These are phyloP conservation scores for Drosophila melanica DNA, from an alignment of 1,140 invertebrate species.

Conservation along the genomic window DNA sequence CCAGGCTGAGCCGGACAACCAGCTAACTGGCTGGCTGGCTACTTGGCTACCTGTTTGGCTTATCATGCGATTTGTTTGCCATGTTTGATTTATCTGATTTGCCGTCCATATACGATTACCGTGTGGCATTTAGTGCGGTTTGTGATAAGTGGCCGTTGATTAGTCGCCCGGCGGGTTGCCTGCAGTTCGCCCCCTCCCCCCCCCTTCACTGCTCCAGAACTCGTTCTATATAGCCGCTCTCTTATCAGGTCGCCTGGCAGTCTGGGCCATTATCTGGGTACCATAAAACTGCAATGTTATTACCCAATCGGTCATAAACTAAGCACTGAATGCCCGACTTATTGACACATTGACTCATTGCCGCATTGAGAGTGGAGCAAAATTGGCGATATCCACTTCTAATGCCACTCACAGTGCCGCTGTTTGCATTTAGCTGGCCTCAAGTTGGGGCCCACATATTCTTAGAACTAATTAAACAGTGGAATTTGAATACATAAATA, in stretches of 20 bases:
- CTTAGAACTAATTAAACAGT: neutral
- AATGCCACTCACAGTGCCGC: neutral
- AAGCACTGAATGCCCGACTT: conserved; percentile 22
- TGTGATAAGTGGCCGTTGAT: conserved; percentile 44
- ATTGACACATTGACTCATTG: conserved; percentile 24
- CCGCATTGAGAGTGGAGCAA: neutral
- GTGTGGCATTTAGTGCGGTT: conserved; percentile 35
- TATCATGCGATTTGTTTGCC: conserved; percentile 77
- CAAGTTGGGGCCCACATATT: conserved; percentile 1
- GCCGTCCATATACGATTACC: conserved; percentile 52
- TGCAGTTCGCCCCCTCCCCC: neutral
- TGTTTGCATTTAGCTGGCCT: conserved; percentile 14
- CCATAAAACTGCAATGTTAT: conserved; percentile 61
- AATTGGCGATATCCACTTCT: neutral
- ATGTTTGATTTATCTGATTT: conserved; percentile 77
- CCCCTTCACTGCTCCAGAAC: neutral
- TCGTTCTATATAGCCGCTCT: conserved; percentile 18
- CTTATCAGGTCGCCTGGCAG: conserved; percentile 62
- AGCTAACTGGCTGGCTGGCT: neutral
- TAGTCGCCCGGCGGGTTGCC: conserved; percentile 14
- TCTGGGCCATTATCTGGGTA: conserved; percentile 60
- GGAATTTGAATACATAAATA: neutral
- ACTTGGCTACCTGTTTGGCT: conserved; percentile 33
- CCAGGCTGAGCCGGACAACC: neutral
- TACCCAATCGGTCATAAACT: conserved; percentile 53